These are phyloP conservation scores for Chlamydotis undulata DNA, from an alignment of 2,113 vertebrate species.

Conservation along the genomic window DNA sequence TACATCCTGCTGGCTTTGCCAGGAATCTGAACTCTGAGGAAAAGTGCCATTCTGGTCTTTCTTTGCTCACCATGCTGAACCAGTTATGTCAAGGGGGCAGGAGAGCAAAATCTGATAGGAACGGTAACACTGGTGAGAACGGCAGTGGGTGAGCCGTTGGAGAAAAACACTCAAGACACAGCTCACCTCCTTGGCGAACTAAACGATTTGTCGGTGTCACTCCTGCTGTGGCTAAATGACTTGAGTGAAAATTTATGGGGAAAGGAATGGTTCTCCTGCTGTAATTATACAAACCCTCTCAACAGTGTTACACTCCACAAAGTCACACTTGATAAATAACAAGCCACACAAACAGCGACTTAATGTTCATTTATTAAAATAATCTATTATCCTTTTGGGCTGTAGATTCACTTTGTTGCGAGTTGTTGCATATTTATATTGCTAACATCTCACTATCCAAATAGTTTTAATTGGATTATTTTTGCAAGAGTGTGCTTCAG, in stretches of 20 bases:
- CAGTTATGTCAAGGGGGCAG: neutral
- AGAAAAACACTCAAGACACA: neutral
- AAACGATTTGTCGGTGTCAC: neutral
- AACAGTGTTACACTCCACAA: neutral
- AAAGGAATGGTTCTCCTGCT: constrained; percentile 13
- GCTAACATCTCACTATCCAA: neutral
- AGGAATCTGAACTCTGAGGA: neutral
- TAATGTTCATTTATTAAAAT: constrained; percentile 33
- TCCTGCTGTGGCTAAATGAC: constrained; percentile 5
- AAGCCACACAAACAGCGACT: neutral
- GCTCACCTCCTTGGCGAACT: neutral
- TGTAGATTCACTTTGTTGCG: neutral
- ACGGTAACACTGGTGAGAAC: neutral
- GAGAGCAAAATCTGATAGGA: neutral
- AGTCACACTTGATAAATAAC: constrained; percentile 58
- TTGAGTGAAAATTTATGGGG: neutral
- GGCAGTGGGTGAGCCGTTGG: neutral
- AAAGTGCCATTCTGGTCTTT: neutral
- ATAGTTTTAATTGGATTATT: neutral
- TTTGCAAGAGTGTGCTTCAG: neutral
- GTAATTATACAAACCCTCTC: constrained; percentile 48
- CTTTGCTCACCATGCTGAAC: neutral
- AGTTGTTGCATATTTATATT: neutral
- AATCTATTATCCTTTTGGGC: neutral
- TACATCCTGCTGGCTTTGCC: constrained; percentile 5